A percentile compares a stretch with the other conserved stretches of the same genome.
phyloP scores from a whole-genome alignment of 1,140 invertebrate species.

The Pissodes strobi region DNA sequence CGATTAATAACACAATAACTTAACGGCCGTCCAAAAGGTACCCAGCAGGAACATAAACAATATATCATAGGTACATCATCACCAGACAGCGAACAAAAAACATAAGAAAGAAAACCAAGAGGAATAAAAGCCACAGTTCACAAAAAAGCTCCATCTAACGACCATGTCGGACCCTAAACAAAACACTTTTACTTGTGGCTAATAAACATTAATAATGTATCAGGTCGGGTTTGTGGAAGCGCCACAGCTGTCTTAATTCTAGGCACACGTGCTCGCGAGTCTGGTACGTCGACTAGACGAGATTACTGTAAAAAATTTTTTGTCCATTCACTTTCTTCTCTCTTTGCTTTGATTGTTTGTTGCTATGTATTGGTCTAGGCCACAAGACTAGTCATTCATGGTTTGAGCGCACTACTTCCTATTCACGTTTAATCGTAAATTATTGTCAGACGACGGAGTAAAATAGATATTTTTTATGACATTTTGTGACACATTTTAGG shows the following conservation, averaged over 20 bases:
- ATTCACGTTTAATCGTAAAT: too few species aligned
- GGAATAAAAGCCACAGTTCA: constrained; percentile 7
- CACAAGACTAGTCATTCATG: too few species aligned
- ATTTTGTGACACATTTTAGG: too few species aligned
- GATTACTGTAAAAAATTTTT: constrained; percentile 29
- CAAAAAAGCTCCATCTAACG: constrained; percentile 12
- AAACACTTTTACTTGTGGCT: constrained; percentile 32
- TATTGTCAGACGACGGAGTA: too few species aligned
- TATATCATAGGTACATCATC: constrained; percentile 15
- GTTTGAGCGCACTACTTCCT: too few species aligned
- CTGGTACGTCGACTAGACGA: constrained; percentile 27
- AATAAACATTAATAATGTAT: constrained; percentile 33
- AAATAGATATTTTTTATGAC: too few species aligned
- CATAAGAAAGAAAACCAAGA: not conserved
- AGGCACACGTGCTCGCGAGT: constrained; percentile 19
- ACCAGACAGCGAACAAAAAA: constrained; percentile 22
- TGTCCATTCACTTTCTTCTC: constrained; percentile 21
- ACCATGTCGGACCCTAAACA: constrained; percentile 12
- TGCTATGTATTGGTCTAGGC: too few species aligned
- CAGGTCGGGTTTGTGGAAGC: constrained; percentile 6
- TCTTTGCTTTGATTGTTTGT: not conserved
- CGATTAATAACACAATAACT: too few species aligned
- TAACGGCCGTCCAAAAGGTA: too few species aligned
- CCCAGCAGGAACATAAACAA: too few species aligned
- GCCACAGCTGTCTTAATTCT: constrained; percentile 26